Percentiles rank a stretch among this genome's conserved stretches.
Evolutionary conservation across 2,113 vertebrate genomes (phyloP).

Genomic region (Aegithalos caudatus): DNA sequence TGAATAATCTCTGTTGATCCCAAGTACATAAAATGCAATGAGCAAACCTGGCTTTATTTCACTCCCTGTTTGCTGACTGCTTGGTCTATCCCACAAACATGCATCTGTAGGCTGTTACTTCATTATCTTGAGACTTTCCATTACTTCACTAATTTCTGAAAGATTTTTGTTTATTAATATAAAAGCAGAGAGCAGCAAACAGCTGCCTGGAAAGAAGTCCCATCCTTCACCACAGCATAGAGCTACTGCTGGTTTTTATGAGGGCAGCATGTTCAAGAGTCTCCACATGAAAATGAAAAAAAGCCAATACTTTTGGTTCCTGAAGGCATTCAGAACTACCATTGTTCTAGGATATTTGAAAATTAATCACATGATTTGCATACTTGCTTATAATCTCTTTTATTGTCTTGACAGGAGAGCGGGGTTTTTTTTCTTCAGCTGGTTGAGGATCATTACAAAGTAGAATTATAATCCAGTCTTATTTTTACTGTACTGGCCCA

Average conservation of each 20-base stretch:
- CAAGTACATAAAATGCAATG: neutral
- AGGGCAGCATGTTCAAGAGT: neutral
- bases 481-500: neutral
- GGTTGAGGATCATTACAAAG: neutral
- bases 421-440: neutral
- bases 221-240: neutral
- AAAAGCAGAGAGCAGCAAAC: neutral
- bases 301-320: neutral
- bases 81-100: neutral
- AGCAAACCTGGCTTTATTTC: no score
- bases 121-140: neutral
- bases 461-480: neutral
- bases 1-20: neutral
- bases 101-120: neutral
- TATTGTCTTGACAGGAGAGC: neutral
- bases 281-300: neutral
- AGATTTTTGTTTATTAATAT: neutral
- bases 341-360: neutral
- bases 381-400: neutral
- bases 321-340: neutral
- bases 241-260: neutral
- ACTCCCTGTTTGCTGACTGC: no score
- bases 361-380: neutral
- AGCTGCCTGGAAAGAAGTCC: neutral
- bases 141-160: neutral